Percentiles rank a stretch among this genome's conserved stretches.
phyloP scores from a whole-genome alignment of 1,140 invertebrate genomes.

The Semibalanus balanoides region DNA sequence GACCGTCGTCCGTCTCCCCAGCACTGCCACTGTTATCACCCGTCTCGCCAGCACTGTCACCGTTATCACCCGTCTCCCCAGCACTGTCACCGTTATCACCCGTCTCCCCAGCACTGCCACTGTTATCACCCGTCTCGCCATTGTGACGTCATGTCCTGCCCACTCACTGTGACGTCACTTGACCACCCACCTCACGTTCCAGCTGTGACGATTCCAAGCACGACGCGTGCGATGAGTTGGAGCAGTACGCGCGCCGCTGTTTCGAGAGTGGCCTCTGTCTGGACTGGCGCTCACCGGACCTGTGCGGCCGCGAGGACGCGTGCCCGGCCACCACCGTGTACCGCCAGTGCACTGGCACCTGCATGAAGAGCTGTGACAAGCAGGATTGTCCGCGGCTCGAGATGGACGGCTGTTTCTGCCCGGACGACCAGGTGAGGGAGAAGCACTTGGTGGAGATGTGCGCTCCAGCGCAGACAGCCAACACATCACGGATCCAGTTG shows the following conservation, averaged over 20 bases:
- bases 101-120: too few species aligned
- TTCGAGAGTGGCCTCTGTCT: constrained; percentile 47
- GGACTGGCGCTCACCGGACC: constrained; percentile 44
- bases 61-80: too few species aligned
- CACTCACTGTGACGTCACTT: constrained; percentile 14
- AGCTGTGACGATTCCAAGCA: constrained; percentile 22
- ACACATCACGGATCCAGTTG: too few species aligned
- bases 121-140: too few species aligned
- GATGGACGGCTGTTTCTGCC: constrained; percentile 71
- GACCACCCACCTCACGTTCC: too few species aligned
- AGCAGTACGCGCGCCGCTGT: constrained; percentile 57
- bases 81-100: too few species aligned
- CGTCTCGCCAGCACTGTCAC: too few species aligned
- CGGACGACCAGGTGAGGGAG: constrained; percentile 41
- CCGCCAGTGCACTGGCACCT: neutral
- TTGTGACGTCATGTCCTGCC: too few species aligned
- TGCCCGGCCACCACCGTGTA: neutral
- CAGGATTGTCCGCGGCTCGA: constrained; percentile 34
- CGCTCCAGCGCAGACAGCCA: too few species aligned
- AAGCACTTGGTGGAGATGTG: too few species aligned
- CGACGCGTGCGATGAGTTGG: constrained; percentile 45
- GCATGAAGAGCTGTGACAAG: constrained; percentile 24
- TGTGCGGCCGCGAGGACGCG: constrained; percentile 36
- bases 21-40: too few species aligned
- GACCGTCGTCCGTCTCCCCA: too few species aligned